Conservation (phyloP, 2,797 vertebrate genomes). For the Cryptoprocta ferox region DNA sequence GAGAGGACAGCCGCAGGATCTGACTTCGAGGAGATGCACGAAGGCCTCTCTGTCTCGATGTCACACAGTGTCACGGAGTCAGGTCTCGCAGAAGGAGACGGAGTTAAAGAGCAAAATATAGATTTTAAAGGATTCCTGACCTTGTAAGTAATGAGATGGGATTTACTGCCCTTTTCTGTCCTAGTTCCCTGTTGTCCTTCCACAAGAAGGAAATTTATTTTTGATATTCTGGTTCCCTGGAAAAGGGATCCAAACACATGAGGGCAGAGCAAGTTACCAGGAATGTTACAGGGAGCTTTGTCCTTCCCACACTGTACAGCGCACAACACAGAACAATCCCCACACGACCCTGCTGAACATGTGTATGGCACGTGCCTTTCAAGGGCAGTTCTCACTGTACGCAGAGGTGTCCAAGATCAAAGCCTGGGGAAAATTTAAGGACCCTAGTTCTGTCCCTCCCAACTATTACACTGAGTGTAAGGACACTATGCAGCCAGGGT, state of each 20-base stretch:
- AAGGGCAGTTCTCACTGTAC: neutral
- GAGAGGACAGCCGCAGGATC: neutral
- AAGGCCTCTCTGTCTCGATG: neutral
- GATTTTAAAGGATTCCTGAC: neutral
- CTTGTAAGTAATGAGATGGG: neutral
- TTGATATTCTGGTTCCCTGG: neutral
- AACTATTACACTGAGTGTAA: conserved; percentile 27
- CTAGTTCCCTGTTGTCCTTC: conserved; percentile 27
- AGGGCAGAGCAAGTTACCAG: neutral
- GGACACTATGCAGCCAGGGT: conserved; percentile 57
- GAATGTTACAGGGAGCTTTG: neutral
- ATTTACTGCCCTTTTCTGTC: conserved; percentile 8
- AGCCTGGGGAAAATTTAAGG: neutral
- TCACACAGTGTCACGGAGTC: too few relatives aligned
- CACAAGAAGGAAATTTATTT: conserved; percentile 55
- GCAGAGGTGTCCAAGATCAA: neutral
- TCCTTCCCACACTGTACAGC: neutral
- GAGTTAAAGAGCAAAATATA: neutral
- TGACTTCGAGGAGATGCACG: neutral
- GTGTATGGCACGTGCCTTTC: neutral
- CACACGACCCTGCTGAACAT: neutral
- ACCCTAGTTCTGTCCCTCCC: neutral
- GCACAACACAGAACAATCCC: neutral
- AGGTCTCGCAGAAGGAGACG: neutral
- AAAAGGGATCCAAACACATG: conserved; percentile 38